Evolutionary conservation across 1,140 invertebrate species (phyloP).

Genomic region (Chlorops oryzae): DNA sequence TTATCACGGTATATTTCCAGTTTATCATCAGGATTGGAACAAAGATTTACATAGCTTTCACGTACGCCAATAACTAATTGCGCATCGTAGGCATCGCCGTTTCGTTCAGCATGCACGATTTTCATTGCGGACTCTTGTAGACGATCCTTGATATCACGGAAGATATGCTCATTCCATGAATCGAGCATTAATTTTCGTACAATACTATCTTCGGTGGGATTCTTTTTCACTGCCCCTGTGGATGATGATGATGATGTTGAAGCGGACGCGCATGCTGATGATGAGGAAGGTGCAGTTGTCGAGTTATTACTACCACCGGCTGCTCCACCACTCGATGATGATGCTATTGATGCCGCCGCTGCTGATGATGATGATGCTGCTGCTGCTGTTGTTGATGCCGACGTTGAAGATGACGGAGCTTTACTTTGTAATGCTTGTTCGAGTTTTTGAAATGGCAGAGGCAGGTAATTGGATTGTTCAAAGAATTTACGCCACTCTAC

Average conservation of each 20-base stretch:
- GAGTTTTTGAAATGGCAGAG: conserved; percentile 89
- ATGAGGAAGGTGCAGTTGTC: conserved; percentile 28
- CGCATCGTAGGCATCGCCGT: conserved; percentile 96
- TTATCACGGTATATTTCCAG: conserved; percentile 94
- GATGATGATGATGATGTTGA: conserved; percentile 16
- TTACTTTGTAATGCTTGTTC: conserved; percentile 66
- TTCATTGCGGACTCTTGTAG: conserved; percentile 97
- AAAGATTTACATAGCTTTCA: conserved; percentile 96
- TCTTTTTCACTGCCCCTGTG: conserved; percentile 58
- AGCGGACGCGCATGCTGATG: conserved; percentile 43
- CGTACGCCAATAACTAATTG: conserved; percentile 94
- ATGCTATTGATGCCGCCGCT: conserved; percentile 13
- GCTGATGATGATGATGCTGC: conserved; percentile 23
- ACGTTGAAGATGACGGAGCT: conserved; percentile 22
- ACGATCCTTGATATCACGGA: conserved; percentile 88
- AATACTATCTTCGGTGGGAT: conserved; percentile 77
- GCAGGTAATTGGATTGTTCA: conserved; percentile 93
- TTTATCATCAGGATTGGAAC: conserved; percentile 87
- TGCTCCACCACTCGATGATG: conserved; percentile 22
- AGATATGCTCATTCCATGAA: conserved; percentile 97
- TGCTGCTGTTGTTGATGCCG: conserved; percentile 22
- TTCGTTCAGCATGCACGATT: conserved; percentile 89
- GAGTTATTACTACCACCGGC: conserved; percentile 24
- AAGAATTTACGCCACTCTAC: conserved; percentile 97
- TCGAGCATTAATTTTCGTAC: conserved; percentile 94